Conservation (phyloP, 2,797 vertebrate species). For the Falco biarmicus region DNA sequence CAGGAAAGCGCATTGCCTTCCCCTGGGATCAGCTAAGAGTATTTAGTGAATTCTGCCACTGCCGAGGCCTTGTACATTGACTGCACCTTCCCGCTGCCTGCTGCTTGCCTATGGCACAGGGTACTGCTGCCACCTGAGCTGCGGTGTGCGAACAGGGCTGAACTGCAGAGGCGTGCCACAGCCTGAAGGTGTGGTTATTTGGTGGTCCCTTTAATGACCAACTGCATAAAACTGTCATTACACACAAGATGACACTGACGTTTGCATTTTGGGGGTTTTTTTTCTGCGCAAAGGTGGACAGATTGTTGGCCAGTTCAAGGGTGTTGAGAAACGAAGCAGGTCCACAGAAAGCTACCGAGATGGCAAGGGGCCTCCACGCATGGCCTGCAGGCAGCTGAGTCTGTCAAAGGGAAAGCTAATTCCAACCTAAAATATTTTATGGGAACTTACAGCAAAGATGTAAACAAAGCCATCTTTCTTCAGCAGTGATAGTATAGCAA, state of each 20-base stretch:
- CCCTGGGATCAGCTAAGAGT: background rate
- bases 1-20: background rate
- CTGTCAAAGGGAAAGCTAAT: background rate
- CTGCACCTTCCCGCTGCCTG: background rate
- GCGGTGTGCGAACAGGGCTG: background rate
- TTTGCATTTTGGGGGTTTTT: background rate
- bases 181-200: background rate
- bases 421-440: background rate
- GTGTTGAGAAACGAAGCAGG: background rate
- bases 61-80: background rate
- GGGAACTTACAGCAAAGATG: background rate
- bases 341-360: background rate
- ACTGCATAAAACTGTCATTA: background rate
- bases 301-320: background rate
- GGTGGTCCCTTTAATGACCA: background rate
- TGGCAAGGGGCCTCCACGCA: background rate
- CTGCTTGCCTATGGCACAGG: background rate
- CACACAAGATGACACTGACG: background rate
- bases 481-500: background rate
- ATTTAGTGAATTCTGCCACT: background rate
- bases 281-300: background rate
- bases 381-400: background rate
- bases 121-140: background rate
- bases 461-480: background rate
- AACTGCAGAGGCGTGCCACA: background rate